phyloP scores from a whole-genome alignment of 2,888 invertebrate genomes.

The Coenonympha glycerion region DNA sequence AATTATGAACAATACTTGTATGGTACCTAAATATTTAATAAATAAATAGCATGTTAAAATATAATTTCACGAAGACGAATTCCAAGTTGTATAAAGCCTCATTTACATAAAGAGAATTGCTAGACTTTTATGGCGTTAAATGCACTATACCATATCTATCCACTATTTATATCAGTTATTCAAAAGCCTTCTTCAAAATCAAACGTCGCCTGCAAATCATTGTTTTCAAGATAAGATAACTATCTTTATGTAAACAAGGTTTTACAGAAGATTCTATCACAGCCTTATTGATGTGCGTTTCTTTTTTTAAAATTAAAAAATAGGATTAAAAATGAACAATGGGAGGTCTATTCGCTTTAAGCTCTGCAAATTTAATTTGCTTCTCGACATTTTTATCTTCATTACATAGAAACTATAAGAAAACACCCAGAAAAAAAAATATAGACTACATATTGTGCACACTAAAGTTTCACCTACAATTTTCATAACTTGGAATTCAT shows the following conservation, averaged over 20 bases:
- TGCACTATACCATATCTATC: no score
- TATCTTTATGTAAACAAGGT: slow-evolving; percentile 14
- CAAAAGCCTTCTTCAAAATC: no score
- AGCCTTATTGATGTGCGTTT: slow-evolving; percentile 70
- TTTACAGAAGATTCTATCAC: slow-evolving; percentile 61
- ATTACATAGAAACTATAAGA: slow-evolving; percentile 26
- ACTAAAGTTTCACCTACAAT: slow-evolving; percentile 28
- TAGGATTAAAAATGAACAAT: not conserved
- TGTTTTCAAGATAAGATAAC: not conserved
- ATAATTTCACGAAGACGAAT: slow-evolving; percentile 52
- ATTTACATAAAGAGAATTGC: not conserved
- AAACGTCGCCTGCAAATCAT: no score
- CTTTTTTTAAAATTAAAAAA: slow-evolving; percentile 31
- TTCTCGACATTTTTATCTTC: not conserved
- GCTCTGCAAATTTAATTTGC: not conserved
- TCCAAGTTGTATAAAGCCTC: slow-evolving; percentile 29
- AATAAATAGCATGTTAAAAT: slow-evolving; percentile 36
- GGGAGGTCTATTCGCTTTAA: no score
- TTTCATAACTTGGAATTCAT: slow-evolving; percentile 38
- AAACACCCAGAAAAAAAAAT: not conserved
- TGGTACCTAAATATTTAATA: slow-evolving; percentile 46
- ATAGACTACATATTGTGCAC: slow-evolving; percentile 13
- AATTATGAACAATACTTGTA: slow-evolving; percentile 65
- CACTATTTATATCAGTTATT: no score
- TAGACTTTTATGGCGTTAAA: not conserved